Base-by-base conservation (phyloP, 2,797 vertebrate species). In the Antennarius maculatus region DNA sequence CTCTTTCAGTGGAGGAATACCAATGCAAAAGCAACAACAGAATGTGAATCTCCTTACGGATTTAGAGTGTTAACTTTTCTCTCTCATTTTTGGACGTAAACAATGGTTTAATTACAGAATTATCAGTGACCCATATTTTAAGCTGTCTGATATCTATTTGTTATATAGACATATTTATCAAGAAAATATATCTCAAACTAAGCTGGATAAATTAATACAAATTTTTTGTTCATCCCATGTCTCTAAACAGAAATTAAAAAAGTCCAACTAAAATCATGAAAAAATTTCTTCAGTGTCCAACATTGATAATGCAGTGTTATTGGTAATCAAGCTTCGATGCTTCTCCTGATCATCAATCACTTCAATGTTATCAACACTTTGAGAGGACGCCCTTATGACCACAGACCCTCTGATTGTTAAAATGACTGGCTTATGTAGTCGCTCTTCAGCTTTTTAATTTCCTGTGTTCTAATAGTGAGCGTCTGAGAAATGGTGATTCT, bases 391-490 rank as follows among this genome's bases (percentile, higher is more conserved):
- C 67, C 58, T 55, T 82, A 54, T 31, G 61, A 56, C 18, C 56
- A 31, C 47, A 52, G 56, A 79, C 66, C 66, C 49, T 73, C 65
- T 69, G 86, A 90, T 88, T 76, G 64, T 70, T 66, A 61, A 59
- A 74, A 72, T 74, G 66, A 83, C 73, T 52, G 41, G 52, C 65
- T 86, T 60, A 77, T 27, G 12, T 61, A 43, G 58, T 65, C 41
- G 31, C 81, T 73, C 64, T 77, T 59, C 61, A 29, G 42, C 65
- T 60, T 81, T 90, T 93, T 92, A 85, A 92, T 93, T 91, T 93
- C 92, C 92, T 93, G 89, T 88, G 81, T 81, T 89, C 75, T 82
- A 31, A 61, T 54, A 52, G 8, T 54, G 66, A 78, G 62, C 5
- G 27, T 69, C 48, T 80, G 73, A 65, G 77, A 76, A 74, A 69